Conservation (phyloP, 2,113 vertebrate genomes). For the Pangasianodon gigas region DNA sequence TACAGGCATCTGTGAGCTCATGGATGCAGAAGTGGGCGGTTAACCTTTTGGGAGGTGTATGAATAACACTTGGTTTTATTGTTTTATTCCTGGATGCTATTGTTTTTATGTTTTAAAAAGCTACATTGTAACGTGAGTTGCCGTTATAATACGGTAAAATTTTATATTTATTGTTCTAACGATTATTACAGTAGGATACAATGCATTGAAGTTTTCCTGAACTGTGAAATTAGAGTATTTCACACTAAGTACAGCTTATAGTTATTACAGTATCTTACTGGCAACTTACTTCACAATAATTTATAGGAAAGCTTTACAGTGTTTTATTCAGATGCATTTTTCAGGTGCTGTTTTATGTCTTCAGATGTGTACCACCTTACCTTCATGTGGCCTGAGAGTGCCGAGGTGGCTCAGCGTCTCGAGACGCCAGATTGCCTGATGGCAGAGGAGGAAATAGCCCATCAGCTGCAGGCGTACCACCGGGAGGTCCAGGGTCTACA, state of each 20-base stretch:
- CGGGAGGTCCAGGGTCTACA: conserved; percentile 74
- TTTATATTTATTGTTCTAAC: background rate
- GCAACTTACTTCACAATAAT: background rate
- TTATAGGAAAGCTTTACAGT: background rate
- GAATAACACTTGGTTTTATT: background rate
- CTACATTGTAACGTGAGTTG: background rate
- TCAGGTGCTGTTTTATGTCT: conserved; percentile 33
- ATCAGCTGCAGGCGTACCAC: conserved; percentile 72
- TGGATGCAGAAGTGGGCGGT: background rate
- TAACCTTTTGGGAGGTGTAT: background rate
- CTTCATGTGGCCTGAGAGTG: conserved; percentile 76
- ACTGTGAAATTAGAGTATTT: background rate
- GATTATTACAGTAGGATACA: background rate
- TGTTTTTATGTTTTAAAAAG: background rate
- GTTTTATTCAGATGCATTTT: background rate
- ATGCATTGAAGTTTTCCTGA: background rate
- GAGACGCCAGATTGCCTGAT: conserved; percentile 52
- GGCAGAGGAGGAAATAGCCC: conserved; percentile 68
- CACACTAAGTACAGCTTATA: background rate
- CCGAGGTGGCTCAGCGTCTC: conserved; percentile 67
- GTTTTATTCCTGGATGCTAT: background rate
- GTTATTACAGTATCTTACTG: background rate
- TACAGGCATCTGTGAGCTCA: background rate
- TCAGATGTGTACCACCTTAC: conserved; percentile 87
- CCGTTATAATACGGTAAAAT: background rate